phyloP scores from a whole-genome alignment of 2,797 vertebrate genomes.

The Naso thynnoides region DNA sequence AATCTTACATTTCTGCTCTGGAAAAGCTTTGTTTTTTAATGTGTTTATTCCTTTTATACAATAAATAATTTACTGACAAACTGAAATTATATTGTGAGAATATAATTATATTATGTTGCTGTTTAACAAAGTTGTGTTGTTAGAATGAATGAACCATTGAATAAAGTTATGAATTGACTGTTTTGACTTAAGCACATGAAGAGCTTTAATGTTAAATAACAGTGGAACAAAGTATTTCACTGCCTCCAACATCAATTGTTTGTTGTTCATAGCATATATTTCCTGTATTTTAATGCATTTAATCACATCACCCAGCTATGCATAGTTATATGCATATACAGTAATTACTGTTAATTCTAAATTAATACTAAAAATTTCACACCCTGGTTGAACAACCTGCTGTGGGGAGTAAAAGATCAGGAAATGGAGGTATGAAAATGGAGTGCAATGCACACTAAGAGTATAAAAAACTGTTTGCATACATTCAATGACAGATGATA shows the following conservation, averaged over 20 bases:
- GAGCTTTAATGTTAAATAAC: neutral
- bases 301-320: too few species aligned
- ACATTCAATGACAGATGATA: conserved; percentile 20
- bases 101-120: too few species aligned
- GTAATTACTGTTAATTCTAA: neutral
- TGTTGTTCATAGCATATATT: neutral
- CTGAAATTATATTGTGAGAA: too few species aligned
- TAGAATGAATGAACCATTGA: too few species aligned
- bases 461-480: conserved; percentile 26
- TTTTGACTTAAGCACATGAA: neutral
- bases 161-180: neutral
- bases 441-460: conserved; percentile 8
- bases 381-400: conserved; percentile 13
- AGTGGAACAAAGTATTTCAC: neutral
- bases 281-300: neutral
- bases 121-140: too few species aligned
- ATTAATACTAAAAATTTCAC: conserved; percentile 10
- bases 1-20: too few species aligned
- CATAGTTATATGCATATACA: neutral
- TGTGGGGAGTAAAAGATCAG: conserved; percentile 18
- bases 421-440: conserved; percentile 9
- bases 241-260: neutral
- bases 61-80: too few species aligned
- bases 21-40: too few species aligned
- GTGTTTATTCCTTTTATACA: neutral